Conservation (phyloP, 2,888 invertebrate species). For the Pyrocoelia pectoralis region DNA sequence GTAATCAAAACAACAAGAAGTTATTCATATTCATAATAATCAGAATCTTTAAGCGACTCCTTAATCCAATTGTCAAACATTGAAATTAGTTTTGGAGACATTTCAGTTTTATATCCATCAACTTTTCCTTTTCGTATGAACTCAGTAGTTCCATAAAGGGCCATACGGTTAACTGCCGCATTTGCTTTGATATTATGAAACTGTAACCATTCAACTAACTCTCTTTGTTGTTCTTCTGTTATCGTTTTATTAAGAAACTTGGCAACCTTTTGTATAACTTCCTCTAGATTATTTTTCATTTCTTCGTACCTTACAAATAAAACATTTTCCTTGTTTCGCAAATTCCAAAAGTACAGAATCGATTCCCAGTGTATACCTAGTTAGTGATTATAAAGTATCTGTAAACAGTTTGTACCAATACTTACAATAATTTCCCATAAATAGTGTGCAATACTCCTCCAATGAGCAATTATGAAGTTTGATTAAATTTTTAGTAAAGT, state of each 20-base stretch:
- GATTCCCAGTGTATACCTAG: constrained; percentile 40
- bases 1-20: too few species aligned
- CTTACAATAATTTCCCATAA: too few species aligned
- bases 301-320: constrained; percentile 42
- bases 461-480: not conserved
- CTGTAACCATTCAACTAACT: constrained; percentile 59
- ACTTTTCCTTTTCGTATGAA: constrained; percentile 20
- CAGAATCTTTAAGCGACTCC: constrained; percentile 5
- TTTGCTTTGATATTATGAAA: constrained; percentile 64
- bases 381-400: too few species aligned
- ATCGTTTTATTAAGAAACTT: constrained; percentile 39
- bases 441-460: not conserved
- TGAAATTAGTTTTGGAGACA: constrained; percentile 12
- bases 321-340: constrained; percentile 35
- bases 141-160: not conserved
- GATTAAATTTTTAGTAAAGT: not conserved
- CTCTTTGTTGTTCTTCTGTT: constrained; percentile 52
- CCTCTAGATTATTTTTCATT: constrained; percentile 37
- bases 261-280: constrained; percentile 26
- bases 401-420: too few species aligned
- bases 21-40: not conserved
- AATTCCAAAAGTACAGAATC: constrained; percentile 40
- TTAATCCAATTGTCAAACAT: constrained; percentile 18
- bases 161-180: constrained; percentile 56
- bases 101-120: constrained; percentile 15